Evolutionary conservation across 2,113 vertebrate genomes (phyloP).

Genomic region (Heptranchias perlo): DNA sequence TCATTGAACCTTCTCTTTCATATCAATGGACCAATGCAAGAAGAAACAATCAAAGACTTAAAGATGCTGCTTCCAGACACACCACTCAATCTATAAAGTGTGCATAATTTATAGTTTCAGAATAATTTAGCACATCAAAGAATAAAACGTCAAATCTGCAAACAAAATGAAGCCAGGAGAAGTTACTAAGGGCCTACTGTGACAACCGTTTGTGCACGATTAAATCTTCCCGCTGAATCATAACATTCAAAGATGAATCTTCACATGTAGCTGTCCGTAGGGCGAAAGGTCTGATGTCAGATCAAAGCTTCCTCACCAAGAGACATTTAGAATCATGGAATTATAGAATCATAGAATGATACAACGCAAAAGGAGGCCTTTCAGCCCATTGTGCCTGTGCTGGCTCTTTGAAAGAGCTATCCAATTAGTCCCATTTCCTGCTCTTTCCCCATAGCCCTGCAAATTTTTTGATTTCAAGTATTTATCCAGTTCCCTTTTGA

Average conservation of each 20-base stretch:
- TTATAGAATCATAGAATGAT: no score
- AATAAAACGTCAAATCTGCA: constrained; percentile 42
- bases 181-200: neutral
- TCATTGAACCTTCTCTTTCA: neutral
- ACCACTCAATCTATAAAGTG: constrained; percentile 42
- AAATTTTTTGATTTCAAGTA: no score
- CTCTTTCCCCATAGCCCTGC: no score
- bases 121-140: constrained; percentile 48
- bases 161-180: constrained; percentile 44
- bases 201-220: neutral
- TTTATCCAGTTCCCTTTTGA: no score
- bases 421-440: no score
- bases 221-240: neutral
- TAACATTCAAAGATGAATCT: neutral
- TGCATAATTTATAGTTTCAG: constrained; percentile 49
- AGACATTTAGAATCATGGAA: no score
- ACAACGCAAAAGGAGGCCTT: no score
- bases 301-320: neutral
- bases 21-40: neutral
- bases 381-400: no score
- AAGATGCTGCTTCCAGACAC: neutral
- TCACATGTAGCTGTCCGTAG: neutral
- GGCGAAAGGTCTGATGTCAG: no score
- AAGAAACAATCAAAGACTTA: neutral
- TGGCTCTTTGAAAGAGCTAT: no score